Base-by-base conservation (phyloP, 2,113 vertebrate genomes). In the Sisor rabdophorus region DNA sequence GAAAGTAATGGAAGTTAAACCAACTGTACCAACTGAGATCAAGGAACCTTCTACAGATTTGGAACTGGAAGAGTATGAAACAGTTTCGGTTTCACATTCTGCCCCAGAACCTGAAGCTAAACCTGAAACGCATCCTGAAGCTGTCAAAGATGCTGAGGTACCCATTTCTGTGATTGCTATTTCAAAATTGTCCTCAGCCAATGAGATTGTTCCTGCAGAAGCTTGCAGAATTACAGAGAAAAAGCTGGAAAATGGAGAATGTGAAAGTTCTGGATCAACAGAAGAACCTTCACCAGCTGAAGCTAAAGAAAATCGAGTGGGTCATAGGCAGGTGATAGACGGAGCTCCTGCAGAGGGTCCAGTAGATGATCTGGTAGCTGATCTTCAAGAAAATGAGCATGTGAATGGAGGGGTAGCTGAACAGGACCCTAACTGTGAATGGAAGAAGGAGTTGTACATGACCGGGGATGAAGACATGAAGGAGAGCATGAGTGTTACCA, bases 371-470 rank as follows among this genome's bases (percentile, higher is more conserved):
- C 20, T 69, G 4, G 54, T 56, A 59, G 53, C 13, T 36, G 80
- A 75, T 61, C 53, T 78, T 54, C 77, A 77, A 22, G 76, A 61
- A 24, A 81, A 89, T 77, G 86, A 85, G 85, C 86, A 84, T 82
- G 84, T 92, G 72, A 92, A 92, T 19, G 88, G 89, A 5, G 71
- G 75, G 9, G 83, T 84, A 67, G 83, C 81, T 24, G 87, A 87
- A 76, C 82, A 88, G 64, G 85, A 87, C 74, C 84, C 77, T 83
- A 89, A 90, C 84, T 89, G 81, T 88, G 91, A 89, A 86, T 81
- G 89, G 72, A 92, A 92, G 89, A 91, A 90, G 85, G 90, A 92
- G 63, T 77, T 89, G 73, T 86, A 58, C 73, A 71, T 90, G 69
- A 82, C 73, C 1, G 86, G 67, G 47, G 86, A 88, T 16, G 73